These are phyloP conservation scores for Pseudorhiza aurosa DNA, from an alignment of 30 jellyfish, hydroid and myxozoan species.

Conservation along the genomic window DNA sequence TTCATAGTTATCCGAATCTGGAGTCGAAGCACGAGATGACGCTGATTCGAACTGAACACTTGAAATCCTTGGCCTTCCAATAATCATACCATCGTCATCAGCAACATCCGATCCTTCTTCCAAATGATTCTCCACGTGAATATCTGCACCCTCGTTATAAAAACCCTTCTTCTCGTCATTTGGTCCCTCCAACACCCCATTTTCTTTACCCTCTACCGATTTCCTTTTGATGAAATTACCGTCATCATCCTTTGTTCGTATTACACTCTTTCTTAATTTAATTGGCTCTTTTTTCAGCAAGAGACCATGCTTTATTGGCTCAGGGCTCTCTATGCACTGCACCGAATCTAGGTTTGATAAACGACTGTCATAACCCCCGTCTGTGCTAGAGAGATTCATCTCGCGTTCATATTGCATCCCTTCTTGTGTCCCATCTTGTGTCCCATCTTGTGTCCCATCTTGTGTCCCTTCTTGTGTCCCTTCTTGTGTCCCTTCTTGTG, in stretches of 20 bases:
- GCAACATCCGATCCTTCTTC: too few relatives aligned
- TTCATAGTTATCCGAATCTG: neutral
- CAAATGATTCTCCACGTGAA: too few relatives aligned
- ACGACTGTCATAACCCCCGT: constrained; percentile 27
- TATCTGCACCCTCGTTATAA: too few relatives aligned
- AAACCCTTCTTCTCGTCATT: too few relatives aligned
- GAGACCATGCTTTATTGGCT: neutral
- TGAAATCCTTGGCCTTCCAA: constrained; percentile 30
- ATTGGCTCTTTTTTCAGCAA: neutral
- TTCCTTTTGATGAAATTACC: too few relatives aligned
- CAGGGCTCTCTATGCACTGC: neutral
- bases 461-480: neutral
- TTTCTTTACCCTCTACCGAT: too few relatives aligned
- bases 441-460: neutral
- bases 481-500: constrained; percentile 1
- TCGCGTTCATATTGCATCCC: neutral
- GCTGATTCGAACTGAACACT: constrained; percentile 17
- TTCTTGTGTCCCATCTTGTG: neutral
- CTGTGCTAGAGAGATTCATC: neutral
- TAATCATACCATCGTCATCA: neutral
- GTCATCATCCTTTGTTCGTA: neutral
- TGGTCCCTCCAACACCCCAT: too few relatives aligned
- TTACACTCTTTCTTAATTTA: neutral
- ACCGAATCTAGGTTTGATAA: constrained; percentile 10
- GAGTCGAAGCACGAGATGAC: neutral